Percentiles rank a stretch among this genome's conserved stretches.
Evolutionary conservation across 92 coral and sea anemone species (phyloP).

Genomic region (Paramuricea clavata): DNA sequence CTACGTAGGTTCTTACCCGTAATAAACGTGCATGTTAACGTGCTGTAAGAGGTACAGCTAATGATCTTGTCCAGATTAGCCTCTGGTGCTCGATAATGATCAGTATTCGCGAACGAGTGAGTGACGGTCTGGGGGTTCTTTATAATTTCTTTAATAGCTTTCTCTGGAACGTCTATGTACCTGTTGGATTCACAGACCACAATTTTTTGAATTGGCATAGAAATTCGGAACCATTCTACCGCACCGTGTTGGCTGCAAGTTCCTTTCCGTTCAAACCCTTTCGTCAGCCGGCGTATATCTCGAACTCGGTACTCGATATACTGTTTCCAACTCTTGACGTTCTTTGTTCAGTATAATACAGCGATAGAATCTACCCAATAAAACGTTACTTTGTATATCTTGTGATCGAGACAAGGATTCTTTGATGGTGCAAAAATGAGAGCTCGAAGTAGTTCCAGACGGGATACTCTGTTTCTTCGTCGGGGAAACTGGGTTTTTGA

Average conservation of each 20-base stretch:
- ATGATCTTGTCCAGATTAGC: slow-evolving; percentile 35
- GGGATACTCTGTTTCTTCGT: slow-evolving; percentile 74
- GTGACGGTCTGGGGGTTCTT: slow-evolving; percentile 45
- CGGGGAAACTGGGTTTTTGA: slow-evolving; percentile 78
- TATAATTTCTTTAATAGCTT: slow-evolving; percentile 47
- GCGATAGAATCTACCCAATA: slow-evolving; percentile 10
- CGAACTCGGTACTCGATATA: neutral
- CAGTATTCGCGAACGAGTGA: slow-evolving; percentile 48
- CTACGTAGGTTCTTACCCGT: slow-evolving; percentile 65
- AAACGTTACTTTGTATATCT: neutral
- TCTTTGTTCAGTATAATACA: neutral
- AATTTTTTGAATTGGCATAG: neutral
- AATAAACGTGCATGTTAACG: slow-evolving; percentile 52
- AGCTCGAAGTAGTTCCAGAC: slow-evolving; percentile 71
- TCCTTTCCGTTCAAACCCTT: neutral
- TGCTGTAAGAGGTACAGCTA: slow-evolving; percentile 36
- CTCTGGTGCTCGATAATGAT: neutral
- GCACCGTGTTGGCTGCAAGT: neutral
- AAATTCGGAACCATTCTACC: neutral
- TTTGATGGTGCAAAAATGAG: slow-evolving; percentile 56
- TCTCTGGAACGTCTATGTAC: slow-evolving; percentile 12
- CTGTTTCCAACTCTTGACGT: neutral
- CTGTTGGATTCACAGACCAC: neutral
- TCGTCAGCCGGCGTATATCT: neutral
- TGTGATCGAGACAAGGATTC: neutral